Conservation (phyloP, 2,113 vertebrate species). For the Noturus placidus region DNA sequence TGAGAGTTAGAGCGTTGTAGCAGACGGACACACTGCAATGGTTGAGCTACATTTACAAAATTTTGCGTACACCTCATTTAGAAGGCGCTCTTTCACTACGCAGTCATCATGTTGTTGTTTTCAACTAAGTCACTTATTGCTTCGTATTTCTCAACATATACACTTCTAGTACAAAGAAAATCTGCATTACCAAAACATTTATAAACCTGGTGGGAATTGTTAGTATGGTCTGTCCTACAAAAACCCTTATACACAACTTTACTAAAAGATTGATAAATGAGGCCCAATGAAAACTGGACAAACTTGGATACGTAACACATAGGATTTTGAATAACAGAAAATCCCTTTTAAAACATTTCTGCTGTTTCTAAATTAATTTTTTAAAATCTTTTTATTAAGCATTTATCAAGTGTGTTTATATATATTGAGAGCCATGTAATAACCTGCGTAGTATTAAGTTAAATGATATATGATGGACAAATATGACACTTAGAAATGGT, state of each 20-base stretch:
- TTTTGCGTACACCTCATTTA: not conserved
- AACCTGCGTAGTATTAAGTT: not conserved
- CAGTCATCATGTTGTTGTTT: not conserved
- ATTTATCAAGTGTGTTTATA: not conserved
- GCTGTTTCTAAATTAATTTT: not conserved
- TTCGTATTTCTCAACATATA: not conserved
- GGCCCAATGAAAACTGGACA: not conserved
- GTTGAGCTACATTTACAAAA: not conserved
- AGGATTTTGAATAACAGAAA: slow-evolving; percentile 2
- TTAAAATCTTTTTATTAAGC: not conserved
- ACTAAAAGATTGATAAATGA: not conserved
- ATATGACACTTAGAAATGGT: not conserved
- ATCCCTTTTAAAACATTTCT: slow-evolving; percentile 15
- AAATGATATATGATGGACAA: not conserved
- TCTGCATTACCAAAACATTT: not conserved
- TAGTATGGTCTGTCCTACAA: not conserved
- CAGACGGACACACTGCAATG: not conserved
- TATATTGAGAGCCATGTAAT: not conserved
- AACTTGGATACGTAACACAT: slow-evolving; percentile 21
- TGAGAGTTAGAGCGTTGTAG: not conserved
- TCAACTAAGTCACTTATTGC: not conserved
- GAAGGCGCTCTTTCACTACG: not conserved
- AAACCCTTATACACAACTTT: not conserved
- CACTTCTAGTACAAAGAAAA: not conserved
- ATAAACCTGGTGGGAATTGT: not conserved